Evolutionary conservation across 2,888 invertebrate species (phyloP).

Genomic region (Hypsopygia costalis): DNA sequence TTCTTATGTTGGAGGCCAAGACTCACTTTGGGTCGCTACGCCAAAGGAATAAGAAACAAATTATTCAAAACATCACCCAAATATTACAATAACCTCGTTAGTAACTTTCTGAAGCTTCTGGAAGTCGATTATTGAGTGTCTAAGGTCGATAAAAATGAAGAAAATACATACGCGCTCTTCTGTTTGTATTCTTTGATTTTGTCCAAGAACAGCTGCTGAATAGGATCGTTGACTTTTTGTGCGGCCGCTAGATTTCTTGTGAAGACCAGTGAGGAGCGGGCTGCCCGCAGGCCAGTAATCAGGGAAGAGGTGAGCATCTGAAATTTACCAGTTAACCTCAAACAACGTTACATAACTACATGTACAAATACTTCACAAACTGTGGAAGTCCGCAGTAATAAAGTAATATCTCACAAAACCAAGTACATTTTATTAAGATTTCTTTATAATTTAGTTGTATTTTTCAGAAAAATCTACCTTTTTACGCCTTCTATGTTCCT

Average conservation of each 20-base stretch:
- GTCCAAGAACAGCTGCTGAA: slow-evolving; percentile 95
- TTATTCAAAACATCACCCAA: too few species aligned
- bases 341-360: slow-evolving; percentile 51
- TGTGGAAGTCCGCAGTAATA: slow-evolving; percentile 7
- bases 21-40: too few species aligned
- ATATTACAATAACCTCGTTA: too few species aligned
- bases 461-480: slow-evolving; percentile 33
- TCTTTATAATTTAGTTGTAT: neutral
- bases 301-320: slow-evolving; percentile 81
- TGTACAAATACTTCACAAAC: slow-evolving; percentile 11
- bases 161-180: slow-evolving; percentile 88
- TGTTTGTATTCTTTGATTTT: slow-evolving; percentile 94
- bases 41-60: too few species aligned
- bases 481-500: slow-evolving; percentile 27
- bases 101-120: too few species aligned
- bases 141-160: too few species aligned
- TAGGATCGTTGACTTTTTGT: slow-evolving; percentile 91
- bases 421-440: neutral
- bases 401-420: neutral
- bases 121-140: too few species aligned
- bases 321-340: slow-evolving; percentile 60
- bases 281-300: slow-evolving; percentile 68
- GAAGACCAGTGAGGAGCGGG: slow-evolving; percentile 71
- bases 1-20: too few species aligned
- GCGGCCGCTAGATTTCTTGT: slow-evolving; percentile 87